phyloP scores from a whole-genome alignment of 2,113 vertebrate species.

The Ailuropoda melanoleuca region DNA sequence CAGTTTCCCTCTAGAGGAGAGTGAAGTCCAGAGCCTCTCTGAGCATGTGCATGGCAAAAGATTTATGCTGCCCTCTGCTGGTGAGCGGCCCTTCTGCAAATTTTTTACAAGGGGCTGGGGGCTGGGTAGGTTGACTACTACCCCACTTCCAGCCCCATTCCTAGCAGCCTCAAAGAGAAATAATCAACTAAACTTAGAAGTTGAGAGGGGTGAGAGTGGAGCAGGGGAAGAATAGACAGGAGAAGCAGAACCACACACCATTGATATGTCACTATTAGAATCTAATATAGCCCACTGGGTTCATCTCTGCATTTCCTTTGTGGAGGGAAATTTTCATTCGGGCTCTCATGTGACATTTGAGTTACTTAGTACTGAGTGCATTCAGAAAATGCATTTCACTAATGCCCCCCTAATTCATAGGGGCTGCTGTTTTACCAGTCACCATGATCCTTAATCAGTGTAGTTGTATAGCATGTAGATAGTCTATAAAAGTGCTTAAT shows the following conservation, averaged over 20 bases:
- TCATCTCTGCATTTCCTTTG: constrained; percentile 26
- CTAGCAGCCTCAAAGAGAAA: constrained; percentile 1
- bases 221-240: not conserved
- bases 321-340: constrained; percentile 46
- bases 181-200: not conserved
- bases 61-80: constrained; percentile 79
- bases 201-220: not conserved
- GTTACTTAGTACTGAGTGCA: constrained; percentile 77
- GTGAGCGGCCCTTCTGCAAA: constrained; percentile 19
- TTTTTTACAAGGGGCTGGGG: not conserved
- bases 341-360: constrained; percentile 69
- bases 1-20: not conserved
- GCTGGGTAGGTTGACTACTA: not conserved
- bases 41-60: constrained; percentile 77
- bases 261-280: not conserved
- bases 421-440: constrained; percentile 84
- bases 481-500: constrained; percentile 89
- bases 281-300: not conserved
- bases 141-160: not conserved
- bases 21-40: constrained; percentile 36
- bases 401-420: constrained; percentile 82
- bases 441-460: constrained; percentile 88
- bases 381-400: constrained; percentile 82
- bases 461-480: constrained; percentile 85
- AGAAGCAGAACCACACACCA: constrained; percentile 12